Percentiles rank a stretch among this genome's conserved stretches.
Evolutionary conservation across 2,113 vertebrate species (phyloP).

Genomic region (Tragelaphus buxtoni): DNA sequence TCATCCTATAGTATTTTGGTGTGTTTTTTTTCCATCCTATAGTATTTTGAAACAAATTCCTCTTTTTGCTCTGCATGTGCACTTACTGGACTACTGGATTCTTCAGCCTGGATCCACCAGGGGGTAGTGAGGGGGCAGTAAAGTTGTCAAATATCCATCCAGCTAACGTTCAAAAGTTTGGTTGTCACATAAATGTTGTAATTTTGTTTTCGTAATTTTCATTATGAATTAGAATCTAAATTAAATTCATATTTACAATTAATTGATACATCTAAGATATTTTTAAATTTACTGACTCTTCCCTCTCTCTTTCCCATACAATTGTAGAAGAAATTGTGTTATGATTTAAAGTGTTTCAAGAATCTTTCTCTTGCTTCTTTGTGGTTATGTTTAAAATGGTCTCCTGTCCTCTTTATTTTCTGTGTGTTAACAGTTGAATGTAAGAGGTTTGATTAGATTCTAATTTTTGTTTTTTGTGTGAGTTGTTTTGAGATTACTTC

Average conservation of each 20-base stretch:
- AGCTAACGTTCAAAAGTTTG: not conserved
- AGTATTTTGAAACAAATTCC: constrained; percentile 4
- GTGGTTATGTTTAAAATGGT: not conserved
- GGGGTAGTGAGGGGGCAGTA: not conserved
- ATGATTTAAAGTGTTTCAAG: not conserved
- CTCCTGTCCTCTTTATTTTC: not conserved
- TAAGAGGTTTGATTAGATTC: not conserved
- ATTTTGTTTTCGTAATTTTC: constrained; percentile 2
- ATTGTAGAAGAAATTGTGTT: not conserved
- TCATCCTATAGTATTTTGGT: not conserved
- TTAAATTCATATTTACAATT: not conserved
- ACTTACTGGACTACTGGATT: not conserved
- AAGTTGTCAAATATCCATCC: not conserved
- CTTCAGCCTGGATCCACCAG: not conserved
- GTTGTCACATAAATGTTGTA: not conserved
- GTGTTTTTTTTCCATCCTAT: too few relatives aligned
- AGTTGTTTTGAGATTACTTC: not conserved
- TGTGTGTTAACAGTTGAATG: not conserved
- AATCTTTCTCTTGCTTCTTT: not conserved
- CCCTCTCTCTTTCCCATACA: not conserved
- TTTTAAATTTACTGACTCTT: not conserved
- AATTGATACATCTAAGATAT: not conserved
- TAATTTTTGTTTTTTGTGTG: not conserved
- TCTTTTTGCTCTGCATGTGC: not conserved
- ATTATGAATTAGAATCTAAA: not conserved